Base-by-base conservation (phyloP, 1,140 invertebrate genomes). In the Drosophila varians region DNA sequence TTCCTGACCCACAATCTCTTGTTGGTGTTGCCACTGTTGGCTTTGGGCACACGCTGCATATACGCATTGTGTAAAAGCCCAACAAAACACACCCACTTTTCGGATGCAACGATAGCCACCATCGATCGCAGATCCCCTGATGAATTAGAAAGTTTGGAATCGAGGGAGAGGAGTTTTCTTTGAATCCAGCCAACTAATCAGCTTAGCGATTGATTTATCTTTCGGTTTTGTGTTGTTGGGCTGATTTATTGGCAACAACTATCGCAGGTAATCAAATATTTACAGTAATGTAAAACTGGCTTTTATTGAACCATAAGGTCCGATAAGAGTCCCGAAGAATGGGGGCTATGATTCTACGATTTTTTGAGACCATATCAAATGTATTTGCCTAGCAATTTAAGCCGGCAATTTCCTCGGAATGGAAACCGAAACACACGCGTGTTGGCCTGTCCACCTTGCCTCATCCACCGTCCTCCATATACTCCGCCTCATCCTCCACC, bases 41-140 rank as follows among this genome's bases (percentile, higher is more conserved):
- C 7, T 40, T 28, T 38, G 21, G 14, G 38, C 28, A 31, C 4
- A 38, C n/a, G 28, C 2, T 38, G 9, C 9, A 4, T 31, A 9
- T 9, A 3, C 2, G 3, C 4, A 9, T 83, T 83, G 66, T 69
- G 76, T 77, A 56, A 70, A 72, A 46, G 52, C 69, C 4, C 28
- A 80, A 73, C 51, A 57, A n/a, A 74, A 79, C 83, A 77, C 83
- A 77, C 79, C 80, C 80, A 86, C 80, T 72, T 70, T 48, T 11
- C 12, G 11, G 25, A 46, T 28, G 18, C 62, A 45, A 52, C 14
- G 18, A 11, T 31, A 12, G 14, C 53, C 16, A 43, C 65, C 46
- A 65, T 55, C 14, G 40, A 64, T 36, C 12, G 18, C 8, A 61
- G 12, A 36, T 25, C 23, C 23, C 11, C 36, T 48, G 38, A 53